Evolutionary conservation across 1,140 invertebrate genomes (phyloP), one percentile per base, ranked within the genome.

Genomic region (Yoshiicerus persimilis): DNA sequence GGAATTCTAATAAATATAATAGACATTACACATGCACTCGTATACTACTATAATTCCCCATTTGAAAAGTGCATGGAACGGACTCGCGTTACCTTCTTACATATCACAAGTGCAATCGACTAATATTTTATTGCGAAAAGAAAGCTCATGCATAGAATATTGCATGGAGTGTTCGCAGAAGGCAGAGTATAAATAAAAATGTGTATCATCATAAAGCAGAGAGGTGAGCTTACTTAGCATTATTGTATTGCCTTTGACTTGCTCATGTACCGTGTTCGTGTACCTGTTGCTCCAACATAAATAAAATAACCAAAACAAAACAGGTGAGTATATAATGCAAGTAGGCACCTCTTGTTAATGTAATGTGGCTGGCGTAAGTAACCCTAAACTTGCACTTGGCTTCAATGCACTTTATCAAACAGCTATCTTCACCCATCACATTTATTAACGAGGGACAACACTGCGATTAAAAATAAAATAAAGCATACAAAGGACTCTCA

Each of bases 371-470:
- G 75, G 11, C 30, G 8, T 16, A 80, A n/a, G 34, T 80, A 80
- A 80, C 75, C 75, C 75, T 80, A 80, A 80, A 80, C 75, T 80
- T 80, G 75, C 75, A 80, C 75, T 80, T 80, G 75, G 75, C 75
- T 80, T 80, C 75, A 80, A 32, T 36, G n/a, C 75, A 80, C 20
- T 36, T 16, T 23, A 38, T 70, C 25, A 70, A 11, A 47, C 25
- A 16, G n/a, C 75, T 36, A 80, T 80, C 75, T 80, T 80, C 0
- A n/a, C 16, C 70, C 70, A 77, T 77, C 70, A 36, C 20, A 34
- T 34, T 32, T 36, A 80, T 80, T 80, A n/a, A 11, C 16, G 70
- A 32, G 70, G 34, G 70, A 36, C 75, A 36, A 80, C 75, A 80
- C 36, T 77, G 70, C 34, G 20, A 80, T 80, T 32, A 70, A 11